These are phyloP conservation scores for Doryteuthis pealeii DNA, from an alignment of 1,140 invertebrate species.

Conservation along the genomic window DNA sequence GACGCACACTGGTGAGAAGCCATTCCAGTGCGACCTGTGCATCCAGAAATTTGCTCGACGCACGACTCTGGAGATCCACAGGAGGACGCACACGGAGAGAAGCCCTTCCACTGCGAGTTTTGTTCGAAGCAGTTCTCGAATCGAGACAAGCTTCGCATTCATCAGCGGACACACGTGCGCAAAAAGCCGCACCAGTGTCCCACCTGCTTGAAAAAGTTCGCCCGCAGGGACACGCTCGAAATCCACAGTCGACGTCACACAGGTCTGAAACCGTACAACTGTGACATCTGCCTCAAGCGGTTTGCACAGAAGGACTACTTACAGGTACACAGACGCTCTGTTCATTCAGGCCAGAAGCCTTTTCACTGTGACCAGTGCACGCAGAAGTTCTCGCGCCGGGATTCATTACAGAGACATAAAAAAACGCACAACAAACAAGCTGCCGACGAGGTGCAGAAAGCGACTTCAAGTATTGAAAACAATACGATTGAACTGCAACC, in stretches of 20 bases:
- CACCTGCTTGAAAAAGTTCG: conserved; percentile 11
- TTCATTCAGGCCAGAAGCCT: background rate
- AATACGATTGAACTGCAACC: background rate
- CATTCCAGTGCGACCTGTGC: conserved; percentile 84
- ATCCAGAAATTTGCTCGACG: conserved; percentile 79
- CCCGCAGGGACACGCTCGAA: conserved; percentile 68
- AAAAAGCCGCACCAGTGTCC: conserved; percentile 14
- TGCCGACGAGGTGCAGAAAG: background rate
- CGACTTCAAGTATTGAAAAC: background rate
- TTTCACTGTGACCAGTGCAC: background rate
- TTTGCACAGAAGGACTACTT: conserved; percentile 32
- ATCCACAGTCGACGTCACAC: conserved; percentile 69
- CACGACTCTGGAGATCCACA: conserved; percentile 26
- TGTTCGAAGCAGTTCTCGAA: conserved; percentile 85
- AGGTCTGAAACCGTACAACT: conserved; percentile 84
- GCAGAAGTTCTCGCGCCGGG: conserved; percentile 4
- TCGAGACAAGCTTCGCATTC: conserved; percentile 17
- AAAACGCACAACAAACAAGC: conserved; percentile 1
- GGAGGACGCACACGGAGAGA: conserved; percentile 27
- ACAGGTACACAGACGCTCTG: conserved; percentile 24
- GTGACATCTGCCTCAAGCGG: conserved; percentile 71
- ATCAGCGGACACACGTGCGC: conserved; percentile 64
- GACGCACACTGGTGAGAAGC: conserved; percentile 79
- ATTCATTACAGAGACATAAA: background rate
- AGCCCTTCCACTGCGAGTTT: conserved; percentile 57